Evolutionary conservation across 2,888 invertebrate genomes (phyloP).

Genomic region (Endomychus coccineus): DNA sequence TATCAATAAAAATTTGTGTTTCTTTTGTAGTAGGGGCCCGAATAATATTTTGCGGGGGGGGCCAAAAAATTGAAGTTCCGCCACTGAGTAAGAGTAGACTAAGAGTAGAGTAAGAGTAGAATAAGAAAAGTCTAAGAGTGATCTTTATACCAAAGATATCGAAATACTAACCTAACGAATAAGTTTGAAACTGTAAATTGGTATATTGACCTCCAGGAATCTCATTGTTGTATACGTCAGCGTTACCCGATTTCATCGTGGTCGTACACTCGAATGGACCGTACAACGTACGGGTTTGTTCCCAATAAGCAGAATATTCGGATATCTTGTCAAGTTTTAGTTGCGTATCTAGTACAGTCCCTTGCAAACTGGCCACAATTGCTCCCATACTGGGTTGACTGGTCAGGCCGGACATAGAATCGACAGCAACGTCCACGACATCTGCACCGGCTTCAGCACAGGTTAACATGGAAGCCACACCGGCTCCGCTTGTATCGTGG

Average conservation of each 20-base stretch:
- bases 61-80: too few species aligned
- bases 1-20: too few species aligned
- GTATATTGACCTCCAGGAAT: constrained; percentile 99
- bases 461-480: constrained; percentile 90
- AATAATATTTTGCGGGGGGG: too few species aligned
- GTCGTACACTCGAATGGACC: constrained; percentile 97
- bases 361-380: constrained; percentile 78
- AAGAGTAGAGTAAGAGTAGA: too few species aligned
- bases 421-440: constrained; percentile 95
- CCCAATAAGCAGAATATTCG: constrained; percentile 98
- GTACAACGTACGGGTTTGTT: constrained; percentile 91
- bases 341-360: constrained; percentile 48
- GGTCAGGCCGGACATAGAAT: constrained; percentile 98
- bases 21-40: too few species aligned
- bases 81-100: too few species aligned
- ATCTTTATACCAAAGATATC: too few species aligned
- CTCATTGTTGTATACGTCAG: constrained; percentile 97
- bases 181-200: constrained; percentile 98
- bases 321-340: constrained; percentile 74
- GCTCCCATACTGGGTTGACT: constrained; percentile 99
- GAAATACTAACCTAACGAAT: constrained; percentile 65
- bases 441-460: constrained; percentile 91
- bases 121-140: too few species aligned
- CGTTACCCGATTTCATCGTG: constrained; percentile 95
- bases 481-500: constrained; percentile 96